phyloP scores from a whole-genome alignment of 1,140 invertebrate genomes.

The Danaus plexippus region DNA sequence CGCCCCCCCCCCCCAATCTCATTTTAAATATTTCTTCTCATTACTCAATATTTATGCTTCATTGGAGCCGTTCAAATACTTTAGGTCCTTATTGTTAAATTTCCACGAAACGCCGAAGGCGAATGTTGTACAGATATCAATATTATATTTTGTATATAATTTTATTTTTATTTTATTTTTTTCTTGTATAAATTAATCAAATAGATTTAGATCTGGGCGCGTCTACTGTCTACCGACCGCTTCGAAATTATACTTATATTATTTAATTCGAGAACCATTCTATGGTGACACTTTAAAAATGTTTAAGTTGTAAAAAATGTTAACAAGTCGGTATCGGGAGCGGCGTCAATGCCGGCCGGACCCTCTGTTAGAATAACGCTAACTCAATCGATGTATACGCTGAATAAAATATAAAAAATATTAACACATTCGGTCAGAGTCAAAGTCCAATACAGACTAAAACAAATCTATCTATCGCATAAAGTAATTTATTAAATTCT shows the following conservation, averaged over 20 bases:
- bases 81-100: slow-evolving; percentile 61
- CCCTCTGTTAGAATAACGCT: no score
- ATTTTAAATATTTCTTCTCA: slow-evolving; percentile 10
- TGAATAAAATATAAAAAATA: no score
- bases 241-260: slow-evolving; percentile 27
- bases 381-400: no score
- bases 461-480: no score
- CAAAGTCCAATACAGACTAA: no score
- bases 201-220: slow-evolving; percentile 58
- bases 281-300: slow-evolving; percentile 44
- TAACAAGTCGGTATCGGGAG: slow-evolving; percentile 23
- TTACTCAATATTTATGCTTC: slow-evolving; percentile 17
- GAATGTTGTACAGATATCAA: slow-evolving; percentile 61
- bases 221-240: slow-evolving; percentile 33
- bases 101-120: slow-evolving; percentile 43
- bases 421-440: no score
- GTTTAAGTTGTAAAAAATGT: slow-evolving; percentile 35
- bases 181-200: slow-evolving; percentile 64
- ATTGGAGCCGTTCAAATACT: slow-evolving; percentile 23
- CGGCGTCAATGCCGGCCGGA: slow-evolving; percentile 14
- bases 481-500: no score
- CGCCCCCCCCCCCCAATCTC: slow-evolving; percentile 8
- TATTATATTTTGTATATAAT: slow-evolving; percentile 69
- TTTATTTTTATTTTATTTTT: slow-evolving; percentile 33
- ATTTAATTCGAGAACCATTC: slow-evolving; percentile 25